These are phyloP conservation scores for Limnothrissa miodon DNA, from an alignment of 2,113 vertebrate genomes.

Conservation along the genomic window DNA sequence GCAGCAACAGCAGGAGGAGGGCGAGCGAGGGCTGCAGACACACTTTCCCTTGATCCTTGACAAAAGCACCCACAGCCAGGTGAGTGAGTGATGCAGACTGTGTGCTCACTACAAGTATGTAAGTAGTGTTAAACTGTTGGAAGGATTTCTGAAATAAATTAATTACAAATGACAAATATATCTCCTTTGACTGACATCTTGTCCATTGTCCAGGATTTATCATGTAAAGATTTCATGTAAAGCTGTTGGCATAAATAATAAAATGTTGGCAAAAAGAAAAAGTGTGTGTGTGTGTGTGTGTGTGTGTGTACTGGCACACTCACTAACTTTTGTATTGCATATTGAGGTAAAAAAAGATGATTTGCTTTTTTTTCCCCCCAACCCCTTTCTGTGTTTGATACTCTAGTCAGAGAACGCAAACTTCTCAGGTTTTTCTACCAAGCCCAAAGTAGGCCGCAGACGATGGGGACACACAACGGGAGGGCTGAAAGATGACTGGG, in stretches of 20 bases:
- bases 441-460: slow-evolving; percentile 77
- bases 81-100: slow-evolving; percentile 30
- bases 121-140: too few species aligned
- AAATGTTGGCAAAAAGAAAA: too few species aligned
- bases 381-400: slow-evolving; percentile 46
- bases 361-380: neutral
- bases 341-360: neutral
- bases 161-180: too few species aligned
- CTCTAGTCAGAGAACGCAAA: slow-evolving; percentile 73
- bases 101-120: neutral
- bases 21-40: slow-evolving; percentile 61
- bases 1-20: slow-evolving; percentile 53
- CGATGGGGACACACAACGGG: slow-evolving; percentile 82
- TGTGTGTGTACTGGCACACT: too few species aligned
- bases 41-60: slow-evolving; percentile 77
- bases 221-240: too few species aligned
- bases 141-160: too few species aligned
- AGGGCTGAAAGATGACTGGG: slow-evolving; percentile 83
- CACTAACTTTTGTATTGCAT: neutral
- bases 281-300: neutral
- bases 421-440: slow-evolving; percentile 64
- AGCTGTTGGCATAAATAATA: too few species aligned
- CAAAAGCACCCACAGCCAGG: slow-evolving; percentile 73
- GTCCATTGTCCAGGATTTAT: too few species aligned
- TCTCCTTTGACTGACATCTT: too few species aligned